These are phyloP conservation scores for Ellobius talpinus DNA, from an alignment of 2,113 vertebrate species.

Conservation along the genomic window DNA sequence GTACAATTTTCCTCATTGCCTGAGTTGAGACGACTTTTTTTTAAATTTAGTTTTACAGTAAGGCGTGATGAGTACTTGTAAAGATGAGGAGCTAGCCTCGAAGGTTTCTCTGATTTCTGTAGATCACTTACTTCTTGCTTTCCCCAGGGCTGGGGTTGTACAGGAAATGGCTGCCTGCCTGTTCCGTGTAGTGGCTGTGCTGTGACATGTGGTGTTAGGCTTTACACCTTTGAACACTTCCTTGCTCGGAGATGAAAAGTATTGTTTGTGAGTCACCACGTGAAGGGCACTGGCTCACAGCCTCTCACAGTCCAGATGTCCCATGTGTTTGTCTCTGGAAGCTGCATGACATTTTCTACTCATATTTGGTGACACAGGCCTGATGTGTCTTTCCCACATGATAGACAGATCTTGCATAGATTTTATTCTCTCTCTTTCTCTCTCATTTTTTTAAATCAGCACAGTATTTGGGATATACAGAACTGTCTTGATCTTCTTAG, in stretches of 20 bases:
- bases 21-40: slow-evolving; percentile 3
- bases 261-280: background rate
- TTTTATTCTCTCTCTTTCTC: background rate
- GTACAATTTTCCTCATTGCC: background rate
- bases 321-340: background rate
- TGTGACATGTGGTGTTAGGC: background rate
- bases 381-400: background rate
- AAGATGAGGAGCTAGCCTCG: background rate
- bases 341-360: background rate
- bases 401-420: background rate
- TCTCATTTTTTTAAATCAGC: background rate
- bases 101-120: background rate
- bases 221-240: background rate
- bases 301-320: too few species aligned
- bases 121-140: background rate
- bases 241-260: background rate
- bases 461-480: background rate
- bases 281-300: background rate
- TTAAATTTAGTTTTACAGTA: slow-evolving; percentile 28
- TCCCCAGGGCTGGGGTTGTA: background rate
- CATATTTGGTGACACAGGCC: background rate
- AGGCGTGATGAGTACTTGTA: background rate
- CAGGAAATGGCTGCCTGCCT: background rate
- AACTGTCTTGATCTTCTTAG: slow-evolving; percentile 29
- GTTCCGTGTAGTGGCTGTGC: background rate